Percentiles rank a stretch among this genome's conserved stretches.
These are phyloP conservation scores for Nasonia vitripennis DNA, from an alignment of 1,140 invertebrate species.

Conservation along the genomic window DNA sequence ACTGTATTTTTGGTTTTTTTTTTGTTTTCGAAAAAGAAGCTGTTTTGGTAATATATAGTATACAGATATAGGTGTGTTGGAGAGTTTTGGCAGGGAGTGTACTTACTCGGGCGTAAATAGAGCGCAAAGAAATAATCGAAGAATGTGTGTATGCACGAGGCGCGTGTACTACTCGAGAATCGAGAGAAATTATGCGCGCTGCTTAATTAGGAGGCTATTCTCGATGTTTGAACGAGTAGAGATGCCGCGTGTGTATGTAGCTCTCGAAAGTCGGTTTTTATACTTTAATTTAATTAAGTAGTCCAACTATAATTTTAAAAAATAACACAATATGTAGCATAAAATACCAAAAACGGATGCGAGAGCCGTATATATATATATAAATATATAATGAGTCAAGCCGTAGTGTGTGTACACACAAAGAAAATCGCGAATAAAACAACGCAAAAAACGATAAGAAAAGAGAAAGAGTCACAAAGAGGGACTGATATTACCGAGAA, in stretches of 20 bases:
- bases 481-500: slow-evolving; percentile 3
- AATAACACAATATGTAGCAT: too few relatives aligned
- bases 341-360: not conserved
- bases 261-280: not conserved
- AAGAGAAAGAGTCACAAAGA: slow-evolving; percentile 4
- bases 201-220: not conserved
- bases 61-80: too few relatives aligned
- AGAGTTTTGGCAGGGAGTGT: not conserved
- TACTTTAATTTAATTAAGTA: too few relatives aligned
- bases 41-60: not conserved
- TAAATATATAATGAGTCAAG: not conserved
- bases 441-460: not conserved
- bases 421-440: not conserved
- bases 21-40: not conserved
- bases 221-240: too few relatives aligned
- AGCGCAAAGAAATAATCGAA: slow-evolving; percentile 28
- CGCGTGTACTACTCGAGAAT: not conserved
- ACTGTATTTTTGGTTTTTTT: not conserved
- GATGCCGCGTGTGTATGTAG: too few relatives aligned
- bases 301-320: too few relatives aligned
- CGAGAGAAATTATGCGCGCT: not conserved
- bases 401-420: not conserved
- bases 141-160: not conserved
- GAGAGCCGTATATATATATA: too few relatives aligned
- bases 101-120: not conserved